These are phyloP conservation scores for Hyles lineata DNA, from an alignment of 2,888 invertebrate genomes.

Conservation along the genomic window DNA sequence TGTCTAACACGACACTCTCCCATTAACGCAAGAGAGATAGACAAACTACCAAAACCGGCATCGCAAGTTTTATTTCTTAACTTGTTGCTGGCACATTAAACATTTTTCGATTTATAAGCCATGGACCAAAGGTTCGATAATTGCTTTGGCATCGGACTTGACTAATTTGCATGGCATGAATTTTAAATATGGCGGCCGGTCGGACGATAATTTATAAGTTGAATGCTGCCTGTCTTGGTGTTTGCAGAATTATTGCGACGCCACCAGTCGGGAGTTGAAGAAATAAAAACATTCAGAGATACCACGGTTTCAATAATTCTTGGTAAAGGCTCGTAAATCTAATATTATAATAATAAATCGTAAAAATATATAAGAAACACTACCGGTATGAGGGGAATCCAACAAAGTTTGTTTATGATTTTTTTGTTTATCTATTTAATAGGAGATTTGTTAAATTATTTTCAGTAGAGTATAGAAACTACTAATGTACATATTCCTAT, in stretches of 20 bases:
- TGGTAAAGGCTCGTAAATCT: neutral
- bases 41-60: conserved; percentile 59
- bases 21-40: conserved; percentile 45
- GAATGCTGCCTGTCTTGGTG: conserved; percentile 58
- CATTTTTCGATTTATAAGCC: conserved; percentile 71
- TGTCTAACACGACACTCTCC: conserved; percentile 38
- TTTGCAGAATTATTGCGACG: conserved; percentile 44
- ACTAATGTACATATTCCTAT: too few relatives aligned
- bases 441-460: too few relatives aligned
- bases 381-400: neutral
- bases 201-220: conserved; percentile 55
- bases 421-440: too few relatives aligned
- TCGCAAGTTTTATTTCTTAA: conserved; percentile 79
- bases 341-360: neutral
- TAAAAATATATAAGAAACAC: too few relatives aligned
- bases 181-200: conserved; percentile 65
- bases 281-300: conserved; percentile 29
- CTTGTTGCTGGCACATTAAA: conserved; percentile 75
- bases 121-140: conserved; percentile 62
- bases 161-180: conserved; percentile 74
- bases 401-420: neutral
- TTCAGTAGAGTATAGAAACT: too few relatives aligned
- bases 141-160: conserved; percentile 63
- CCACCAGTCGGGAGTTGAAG: conserved; percentile 29
- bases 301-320: conserved; percentile 2